A percentile compares a stretch with the other conserved stretches of the same genome.
These are phyloP conservation scores for Arion vulgaris DNA, from an alignment of 1,140 invertebrate species.

Conservation along the genomic window DNA sequence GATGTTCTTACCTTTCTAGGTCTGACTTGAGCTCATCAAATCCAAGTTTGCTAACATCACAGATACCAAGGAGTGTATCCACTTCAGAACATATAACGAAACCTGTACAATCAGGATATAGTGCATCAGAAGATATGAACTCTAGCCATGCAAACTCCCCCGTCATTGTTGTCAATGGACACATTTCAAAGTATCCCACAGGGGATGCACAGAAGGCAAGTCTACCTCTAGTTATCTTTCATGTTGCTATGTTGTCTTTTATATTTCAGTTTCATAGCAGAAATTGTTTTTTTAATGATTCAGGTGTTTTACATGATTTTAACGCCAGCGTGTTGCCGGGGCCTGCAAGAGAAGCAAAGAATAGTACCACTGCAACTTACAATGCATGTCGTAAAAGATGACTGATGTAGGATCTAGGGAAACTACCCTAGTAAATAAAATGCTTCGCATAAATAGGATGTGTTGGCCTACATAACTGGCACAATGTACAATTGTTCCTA, in stretches of 20 bases:
- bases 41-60: slow-evolving; percentile 48
- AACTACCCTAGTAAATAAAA: too few species aligned
- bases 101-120: not conserved
- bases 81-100: not conserved
- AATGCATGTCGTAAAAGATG: too few species aligned
- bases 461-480: too few species aligned
- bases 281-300: too few species aligned
- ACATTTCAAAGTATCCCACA: slow-evolving; percentile 31
- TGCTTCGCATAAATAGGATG: too few species aligned
- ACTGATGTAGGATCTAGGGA: too few species aligned
- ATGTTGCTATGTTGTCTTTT: not conserved
- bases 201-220: slow-evolving; percentile 42
- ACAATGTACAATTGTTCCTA: too few species aligned
- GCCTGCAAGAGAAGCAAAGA: too few species aligned
- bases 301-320: too few species aligned
- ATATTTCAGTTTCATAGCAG: not conserved
- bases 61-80: slow-evolving; percentile 41
- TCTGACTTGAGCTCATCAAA: slow-evolving; percentile 53
- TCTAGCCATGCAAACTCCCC: slow-evolving; percentile 11
- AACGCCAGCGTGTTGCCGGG: too few species aligned
- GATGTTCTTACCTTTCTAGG: too few species aligned
- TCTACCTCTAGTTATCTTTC: not conserved
- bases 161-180: slow-evolving; percentile 41
- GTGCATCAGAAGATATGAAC: not conserved
- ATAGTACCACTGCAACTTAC: too few species aligned